phyloP scores from a whole-genome alignment of 2,113 vertebrate genomes.

The Microtus richardsoni region DNA sequence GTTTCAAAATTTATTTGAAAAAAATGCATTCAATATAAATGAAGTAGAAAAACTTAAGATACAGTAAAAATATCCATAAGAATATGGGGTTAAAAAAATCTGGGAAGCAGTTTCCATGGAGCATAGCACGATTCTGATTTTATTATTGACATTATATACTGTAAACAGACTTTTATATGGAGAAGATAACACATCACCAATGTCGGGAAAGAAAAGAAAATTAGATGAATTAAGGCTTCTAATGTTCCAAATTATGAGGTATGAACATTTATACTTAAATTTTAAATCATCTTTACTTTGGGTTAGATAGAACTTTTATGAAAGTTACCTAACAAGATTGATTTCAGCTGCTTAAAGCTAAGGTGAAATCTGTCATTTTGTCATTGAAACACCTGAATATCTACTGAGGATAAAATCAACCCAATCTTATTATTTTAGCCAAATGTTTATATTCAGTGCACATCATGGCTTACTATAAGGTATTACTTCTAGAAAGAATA shows the following conservation, averaged over 20 bases:
- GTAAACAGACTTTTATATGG: conserved; percentile 10
- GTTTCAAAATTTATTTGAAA: too few relatives aligned
- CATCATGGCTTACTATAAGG: not conserved
- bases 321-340: not conserved
- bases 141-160: not conserved
- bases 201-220: not conserved
- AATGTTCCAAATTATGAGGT: not conserved
- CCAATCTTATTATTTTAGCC: not conserved
- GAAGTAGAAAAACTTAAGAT: not conserved
- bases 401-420: not conserved
- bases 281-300: not conserved
- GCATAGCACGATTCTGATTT: not conserved
- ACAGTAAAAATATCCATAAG: not conserved
- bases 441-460: not conserved
- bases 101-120: not conserved
- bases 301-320: not conserved
- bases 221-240: not conserved
- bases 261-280: not conserved
- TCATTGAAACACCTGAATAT: not conserved
- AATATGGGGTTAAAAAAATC: not conserved
- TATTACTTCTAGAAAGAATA: not conserved
- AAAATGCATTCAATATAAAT: not conserved
- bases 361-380: not conserved
- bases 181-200: not conserved
- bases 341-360: not conserved